Percentiles rank a stretch among this genome's conserved stretches.
Evolutionary conservation across 2,113 vertebrate species (phyloP).

Genomic region (Orcinus orca): DNA sequence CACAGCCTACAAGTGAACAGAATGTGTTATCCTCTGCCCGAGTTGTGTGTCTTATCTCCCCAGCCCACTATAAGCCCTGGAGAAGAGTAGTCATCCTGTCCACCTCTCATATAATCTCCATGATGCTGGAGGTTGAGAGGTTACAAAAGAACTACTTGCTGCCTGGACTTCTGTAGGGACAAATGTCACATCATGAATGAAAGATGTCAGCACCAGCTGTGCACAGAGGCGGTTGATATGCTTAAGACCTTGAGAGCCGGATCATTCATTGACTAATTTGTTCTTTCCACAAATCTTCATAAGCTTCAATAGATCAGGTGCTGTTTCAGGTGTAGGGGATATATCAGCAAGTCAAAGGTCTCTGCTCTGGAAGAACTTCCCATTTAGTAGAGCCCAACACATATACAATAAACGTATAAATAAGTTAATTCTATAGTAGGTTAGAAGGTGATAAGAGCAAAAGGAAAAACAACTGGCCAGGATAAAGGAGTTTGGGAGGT

Average conservation of each 20-base stretch:
- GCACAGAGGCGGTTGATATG: accelerated
- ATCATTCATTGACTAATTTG: background rate
- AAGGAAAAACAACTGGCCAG: background rate
- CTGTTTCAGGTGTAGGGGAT: background rate
- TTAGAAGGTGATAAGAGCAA: background rate
- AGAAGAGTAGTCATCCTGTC: background rate
- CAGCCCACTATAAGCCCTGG: background rate
- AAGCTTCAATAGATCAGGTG: too few relatives aligned
- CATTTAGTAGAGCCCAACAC: background rate
- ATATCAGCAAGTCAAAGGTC: background rate
- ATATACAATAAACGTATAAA: background rate
- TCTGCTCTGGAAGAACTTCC: background rate
- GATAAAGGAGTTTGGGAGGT: background rate
- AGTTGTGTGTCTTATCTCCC: background rate
- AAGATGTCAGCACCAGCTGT: background rate
- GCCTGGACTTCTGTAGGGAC: background rate
- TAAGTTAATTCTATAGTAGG: background rate
- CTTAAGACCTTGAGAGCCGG: background rate
- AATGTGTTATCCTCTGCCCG: background rate
- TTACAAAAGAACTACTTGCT: background rate
- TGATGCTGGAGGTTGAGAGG: too few relatives aligned
- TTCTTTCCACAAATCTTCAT: background rate
- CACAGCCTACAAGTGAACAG: too few relatives aligned
- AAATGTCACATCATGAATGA: background rate
- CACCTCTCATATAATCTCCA: background rate